Base-by-base conservation (phyloP, 2,113 vertebrate species). In the Regulus satrapa region DNA sequence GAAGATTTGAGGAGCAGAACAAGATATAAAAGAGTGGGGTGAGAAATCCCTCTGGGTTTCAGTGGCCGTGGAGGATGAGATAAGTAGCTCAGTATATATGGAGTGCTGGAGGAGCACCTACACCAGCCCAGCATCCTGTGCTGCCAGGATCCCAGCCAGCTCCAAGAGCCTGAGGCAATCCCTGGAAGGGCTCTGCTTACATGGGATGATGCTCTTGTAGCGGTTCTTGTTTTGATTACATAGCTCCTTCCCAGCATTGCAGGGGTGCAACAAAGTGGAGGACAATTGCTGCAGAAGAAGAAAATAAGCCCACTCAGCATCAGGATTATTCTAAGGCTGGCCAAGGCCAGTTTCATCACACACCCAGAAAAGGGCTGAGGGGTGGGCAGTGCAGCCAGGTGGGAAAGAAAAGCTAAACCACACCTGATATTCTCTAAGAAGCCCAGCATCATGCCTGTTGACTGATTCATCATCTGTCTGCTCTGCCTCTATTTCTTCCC, bases 131-230 rank as follows among this genome's bases (percentile, higher is more conserved):
- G 45, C 10, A 67, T 5, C 12, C n/a, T 32, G 25, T 40, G 31
- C 24, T 32, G 21, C n/a, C n/a, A n/a, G n/a, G n/a, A n/a, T n/a
- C 63, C 41, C 43, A 87, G 7, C 24, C 24, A 59, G 14, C 52
- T 66, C 36, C 49, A n/a, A 41, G 32, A 25, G 36, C 54, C 51
- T 17, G 9, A 62, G 67, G 21, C 55, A 91, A 1, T 0, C 7
- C 5, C 29, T 14, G 40, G 32, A 38, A 38, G 54, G 85, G 11
- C 34, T 77, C 51, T 88, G 64, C 96, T 96, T 95, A 97, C 97
- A 97, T 3, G 97, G 97, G 26, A 97, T 73, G 88, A 97, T 85
- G 81, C 34, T 94, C 52, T 89, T 97, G 91, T 97, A 97, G 74
- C 96, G 95, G 51, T 97, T 97, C 94, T 96, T 97, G 81, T 40